A percentile compares a stretch with the other conserved stretches of the same genome.
Evolutionary conservation across 1,140 invertebrate genomes (phyloP).

Genomic region (Tetramorium parvispinum): DNA sequence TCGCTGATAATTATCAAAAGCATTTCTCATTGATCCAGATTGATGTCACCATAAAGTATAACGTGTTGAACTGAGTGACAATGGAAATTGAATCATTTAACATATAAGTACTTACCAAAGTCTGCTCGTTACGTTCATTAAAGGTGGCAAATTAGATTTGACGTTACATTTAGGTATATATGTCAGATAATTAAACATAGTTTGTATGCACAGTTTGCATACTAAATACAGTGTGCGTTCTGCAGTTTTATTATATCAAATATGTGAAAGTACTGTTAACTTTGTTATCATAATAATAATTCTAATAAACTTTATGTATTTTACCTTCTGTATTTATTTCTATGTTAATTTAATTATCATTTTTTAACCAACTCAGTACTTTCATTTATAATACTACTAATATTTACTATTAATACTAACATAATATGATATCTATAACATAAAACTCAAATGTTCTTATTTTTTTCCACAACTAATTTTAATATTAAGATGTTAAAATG

Average conservation of each 20-base stretch:
- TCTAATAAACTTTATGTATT: neutral
- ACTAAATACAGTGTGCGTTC: neutral
- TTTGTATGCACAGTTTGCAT: neutral
- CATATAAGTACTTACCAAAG: conserved; percentile 31
- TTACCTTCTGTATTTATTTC: neutral
- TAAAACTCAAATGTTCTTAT: neutral
- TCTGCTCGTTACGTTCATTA: conserved; percentile 11
- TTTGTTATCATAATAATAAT: neutral
- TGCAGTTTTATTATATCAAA: neutral
- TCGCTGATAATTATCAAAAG: conserved; percentile 44
- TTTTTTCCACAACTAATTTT: neutral
- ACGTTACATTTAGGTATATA: neutral
- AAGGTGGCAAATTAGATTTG: conserved; percentile 28
- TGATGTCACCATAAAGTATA: neutral
- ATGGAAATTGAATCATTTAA: conserved; percentile 38
- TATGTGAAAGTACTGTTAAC: neutral
- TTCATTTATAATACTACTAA: neutral
- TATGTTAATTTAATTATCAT: neutral
- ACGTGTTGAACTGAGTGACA: neutral
- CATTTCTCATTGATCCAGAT: neutral
- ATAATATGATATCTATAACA: neutral
- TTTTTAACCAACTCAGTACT: neutral
- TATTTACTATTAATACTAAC: neutral
- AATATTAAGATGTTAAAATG: neutral
- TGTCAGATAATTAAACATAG: conserved; percentile 24